Evolutionary conservation across 2,113 vertebrate genomes (phyloP), one percentile per base, ranked within the genome.

Genomic region (Austrofundulus limnaeus): DNA sequence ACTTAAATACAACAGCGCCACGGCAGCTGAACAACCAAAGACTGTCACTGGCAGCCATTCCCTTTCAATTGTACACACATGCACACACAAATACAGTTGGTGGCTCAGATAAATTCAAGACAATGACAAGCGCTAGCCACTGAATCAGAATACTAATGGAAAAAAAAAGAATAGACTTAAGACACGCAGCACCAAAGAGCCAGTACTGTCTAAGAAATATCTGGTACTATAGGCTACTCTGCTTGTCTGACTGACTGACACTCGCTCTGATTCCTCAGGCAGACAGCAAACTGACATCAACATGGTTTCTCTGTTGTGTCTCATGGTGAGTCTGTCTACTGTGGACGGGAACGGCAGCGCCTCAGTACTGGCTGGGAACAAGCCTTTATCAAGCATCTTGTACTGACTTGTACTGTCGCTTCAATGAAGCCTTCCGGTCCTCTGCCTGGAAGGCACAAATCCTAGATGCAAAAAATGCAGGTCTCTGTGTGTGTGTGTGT

Each of bases 111-210:
- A 87, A 66, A 82, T 82, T 65, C 78, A 75, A 78, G 78, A 72
- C 77, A 64, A 67, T 82, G 83, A 88, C 81, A 85, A 83, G 84
- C 75, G 74, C 66, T 90, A 83, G 88, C 88, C 88, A 86, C 82
- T 82, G 78, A 87, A 87, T 90, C 75, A 73, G 85, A 89, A 84
- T 82, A 87, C 78, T 83, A 89, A 83, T 88, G 65, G 73, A 56
- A 61, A 67, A 60, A n/a, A 57, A 61, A 47, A 52, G 58, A 4
- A 3, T 34, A 67, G 55, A 79, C 60, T 71, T 69, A 73, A 81
- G 77, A 81, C 72, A 59, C 71, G 48, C 73, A 52, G 77, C 85
- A 83, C 74, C 85, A 85, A 85, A 89, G 79, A 86, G 79, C 58
- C 69, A 61, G 74, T 55, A 75, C 67, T 49, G 51, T 87, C 83